A percentile compares a stretch with the other conserved stretches of the same genome.
Conservation (phyloP, 2,888 invertebrate genomes). For the Tenthredo scrophulariae region DNA sequence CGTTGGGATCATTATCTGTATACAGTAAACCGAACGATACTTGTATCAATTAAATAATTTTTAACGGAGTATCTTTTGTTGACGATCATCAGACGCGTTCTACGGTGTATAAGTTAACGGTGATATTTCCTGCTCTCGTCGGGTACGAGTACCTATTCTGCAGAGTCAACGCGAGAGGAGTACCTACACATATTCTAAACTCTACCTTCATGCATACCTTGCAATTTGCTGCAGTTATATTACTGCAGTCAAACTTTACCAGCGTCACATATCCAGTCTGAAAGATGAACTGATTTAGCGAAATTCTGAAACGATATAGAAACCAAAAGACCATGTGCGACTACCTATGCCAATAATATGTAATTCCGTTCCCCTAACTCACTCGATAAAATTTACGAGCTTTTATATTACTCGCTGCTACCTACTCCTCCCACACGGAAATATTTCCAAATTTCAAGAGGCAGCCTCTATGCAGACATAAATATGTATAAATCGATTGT, state of each 20-base stretch:
- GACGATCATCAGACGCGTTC: neutral
- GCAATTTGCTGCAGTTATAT: neutral
- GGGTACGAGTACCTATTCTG: neutral
- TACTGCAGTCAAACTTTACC: neutral
- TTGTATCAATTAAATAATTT: neutral
- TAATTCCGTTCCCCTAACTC: neutral
- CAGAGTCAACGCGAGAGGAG: neutral
- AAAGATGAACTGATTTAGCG: neutral
- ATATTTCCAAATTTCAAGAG: neutral
- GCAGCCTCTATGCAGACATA: neutral
- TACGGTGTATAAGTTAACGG: neutral
- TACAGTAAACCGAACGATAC: neutral
- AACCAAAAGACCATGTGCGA: neutral
- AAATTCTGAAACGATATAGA: neutral
- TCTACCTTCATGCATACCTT: neutral
- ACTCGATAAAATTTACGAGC: neutral
- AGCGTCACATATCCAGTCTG: neutral
- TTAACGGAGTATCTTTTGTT: neutral
- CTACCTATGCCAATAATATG: neutral
- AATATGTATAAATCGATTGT: neutral
- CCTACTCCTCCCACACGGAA: neutral
- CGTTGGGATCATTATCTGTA: neutral
- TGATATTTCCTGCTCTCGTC: no score
- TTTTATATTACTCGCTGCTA: neutral
- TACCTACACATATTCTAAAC: neutral